phyloP scores from a whole-genome alignment of 1,140 invertebrate genomes.

The Neuroterus valhalla region DNA sequence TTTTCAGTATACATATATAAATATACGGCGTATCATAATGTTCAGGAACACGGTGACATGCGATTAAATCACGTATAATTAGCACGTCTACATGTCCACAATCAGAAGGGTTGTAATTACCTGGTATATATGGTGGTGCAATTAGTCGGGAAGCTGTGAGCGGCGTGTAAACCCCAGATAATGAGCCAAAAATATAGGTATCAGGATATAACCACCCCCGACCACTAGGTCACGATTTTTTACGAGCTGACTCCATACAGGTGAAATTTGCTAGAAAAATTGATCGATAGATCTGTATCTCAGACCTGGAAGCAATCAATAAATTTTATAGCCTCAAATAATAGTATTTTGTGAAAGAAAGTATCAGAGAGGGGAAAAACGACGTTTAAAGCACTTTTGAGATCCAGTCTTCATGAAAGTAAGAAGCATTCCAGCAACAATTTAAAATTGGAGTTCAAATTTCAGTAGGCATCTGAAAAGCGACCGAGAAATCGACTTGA shows the following conservation, averaged over 20 bases:
- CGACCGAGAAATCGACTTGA: conserved; percentile 50
- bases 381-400: too few relatives aligned
- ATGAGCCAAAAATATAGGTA: conserved; percentile 26
- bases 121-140: conserved; percentile 18
- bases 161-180: conserved; percentile 19
- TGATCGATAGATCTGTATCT: too few relatives aligned
- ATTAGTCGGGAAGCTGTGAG: conserved; percentile 20
- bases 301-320: too few relatives aligned
- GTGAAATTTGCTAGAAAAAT: not conserved
- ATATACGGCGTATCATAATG: not conserved
- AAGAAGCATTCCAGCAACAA: conserved; percentile 2
- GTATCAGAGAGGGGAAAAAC: too few relatives aligned
- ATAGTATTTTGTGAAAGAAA: too few relatives aligned
- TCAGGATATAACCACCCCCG: conserved; percentile 2
- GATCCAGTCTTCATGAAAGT: not conserved
- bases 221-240: conserved; percentile 15
- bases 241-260: not conserved
- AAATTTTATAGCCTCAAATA: too few relatives aligned
- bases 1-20: not conserved
- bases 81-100: conserved; percentile 25
- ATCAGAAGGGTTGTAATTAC: conserved; percentile 18
- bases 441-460: conserved; percentile 13
- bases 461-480: conserved; percentile 33
- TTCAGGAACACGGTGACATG: conserved; percentile 7
- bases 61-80: conserved; percentile 26